Percentiles rank a stretch among this genome's conserved stretches.
Conservation (phyloP, 1,140 invertebrate genomes). For the Micrasema minimum region DNA sequence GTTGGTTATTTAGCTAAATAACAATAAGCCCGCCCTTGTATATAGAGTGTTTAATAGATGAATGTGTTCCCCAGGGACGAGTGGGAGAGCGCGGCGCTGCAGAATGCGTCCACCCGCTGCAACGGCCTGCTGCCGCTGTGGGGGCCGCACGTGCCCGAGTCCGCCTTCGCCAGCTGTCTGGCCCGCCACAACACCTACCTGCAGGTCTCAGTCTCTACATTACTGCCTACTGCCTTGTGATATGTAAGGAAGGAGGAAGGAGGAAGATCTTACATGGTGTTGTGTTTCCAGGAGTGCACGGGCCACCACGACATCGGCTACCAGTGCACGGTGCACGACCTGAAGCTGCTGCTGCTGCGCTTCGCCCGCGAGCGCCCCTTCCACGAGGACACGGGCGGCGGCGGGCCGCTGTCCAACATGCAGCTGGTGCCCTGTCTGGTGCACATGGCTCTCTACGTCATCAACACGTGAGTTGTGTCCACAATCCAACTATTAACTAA, state of each 20-base stretch:
- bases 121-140: constrained; percentile 96
- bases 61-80: constrained; percentile 76
- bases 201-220: no score
- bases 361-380: constrained; percentile 96
- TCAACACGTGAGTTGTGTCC: constrained; percentile 89
- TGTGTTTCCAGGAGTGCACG: constrained; percentile 87
- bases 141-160: constrained; percentile 95
- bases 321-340: constrained; percentile 89
- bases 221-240: no score
- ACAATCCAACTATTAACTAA: no score
- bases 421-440: constrained; percentile 94
- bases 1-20: no score
- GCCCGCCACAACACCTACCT: constrained; percentile 89
- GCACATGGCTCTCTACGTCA: constrained; percentile 95
- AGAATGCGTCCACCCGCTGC: constrained; percentile 97
- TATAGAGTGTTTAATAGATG: neutral
- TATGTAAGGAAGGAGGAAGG: no score
- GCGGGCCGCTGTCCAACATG: constrained; percentile 96
- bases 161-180: constrained; percentile 92
- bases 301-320: constrained; percentile 90
- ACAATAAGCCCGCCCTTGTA: no score
- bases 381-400: constrained; percentile 96
- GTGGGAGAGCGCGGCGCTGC: constrained; percentile 97
- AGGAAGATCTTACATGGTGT: no score
- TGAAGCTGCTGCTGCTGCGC: constrained; percentile 89